Evolutionary conservation across 2,888 invertebrate genomes (phyloP), one percentile per base, ranked within the genome.

Genomic region (Cybosia mesomella): DNA sequence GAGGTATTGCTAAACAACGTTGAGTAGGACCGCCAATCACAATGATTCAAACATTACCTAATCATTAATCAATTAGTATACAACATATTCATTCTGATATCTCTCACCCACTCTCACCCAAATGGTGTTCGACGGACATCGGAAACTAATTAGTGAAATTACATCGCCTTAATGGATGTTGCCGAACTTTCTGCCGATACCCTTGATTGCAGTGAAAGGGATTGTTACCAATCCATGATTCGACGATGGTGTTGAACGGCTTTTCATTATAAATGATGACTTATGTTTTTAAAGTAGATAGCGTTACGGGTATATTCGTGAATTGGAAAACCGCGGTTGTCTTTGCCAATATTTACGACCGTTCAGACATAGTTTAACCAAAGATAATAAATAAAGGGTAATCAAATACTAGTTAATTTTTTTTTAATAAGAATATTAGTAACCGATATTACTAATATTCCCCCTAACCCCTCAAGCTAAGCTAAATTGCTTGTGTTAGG

Each of bases 71-170:
- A 78, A 71, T 75, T 71, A 67, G 3, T 9, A 62, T 63, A 60
- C 28, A 55, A 59, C 49, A 59, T 63, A 55, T 36, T n/a, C 11
- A 28, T 22, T 24, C 39, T 54, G 39, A 62, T 65, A 62, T 49
- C 28, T 36, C 18, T 54, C 49, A 21, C 34, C 34, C 55, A 60
- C 28, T 36, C 18, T 54, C 49, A 21, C 34, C 34, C 55, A 60
- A 72, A 70, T 68, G 67, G 62, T 49, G 55, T 70, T 65, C 54
- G 53, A 70, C 62, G 66, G 73, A 70, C 71, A 74, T 76, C 22
- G 67, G 54, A 73, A 73, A 72, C 67, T 72, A 75, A 79, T 76
- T 75, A 68, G 65, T 21, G 65, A 11, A 61, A 71, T 71, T 54
- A 73, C 65, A 58, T 32, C 32, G 24, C 24, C 34, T 55, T 66